phyloP scores from a whole-genome alignment of 2,888 invertebrate species.

The Papilio elwesi region DNA sequence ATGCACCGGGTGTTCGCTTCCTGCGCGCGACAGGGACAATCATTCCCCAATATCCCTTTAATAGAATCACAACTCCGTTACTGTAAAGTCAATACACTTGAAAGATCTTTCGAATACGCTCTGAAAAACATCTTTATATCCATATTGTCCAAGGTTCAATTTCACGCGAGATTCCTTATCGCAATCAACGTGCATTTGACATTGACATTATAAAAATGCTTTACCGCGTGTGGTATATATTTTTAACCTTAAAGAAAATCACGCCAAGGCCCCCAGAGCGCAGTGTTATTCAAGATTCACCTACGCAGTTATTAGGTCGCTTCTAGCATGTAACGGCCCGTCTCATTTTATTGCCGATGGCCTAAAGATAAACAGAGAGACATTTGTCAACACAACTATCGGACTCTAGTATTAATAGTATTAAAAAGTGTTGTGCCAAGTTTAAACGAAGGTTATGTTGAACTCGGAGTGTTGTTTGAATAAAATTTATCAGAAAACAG shows the following conservation, averaged over 20 bases:
- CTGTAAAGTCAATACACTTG: slow-evolving; percentile 19
- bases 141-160: slow-evolving; percentile 23
- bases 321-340: slow-evolving; percentile 48
- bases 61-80: slow-evolving; percentile 45
- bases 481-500: slow-evolving; percentile 45
- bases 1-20: slow-evolving; percentile 46
- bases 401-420: slow-evolving; percentile 23
- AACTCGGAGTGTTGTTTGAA: slow-evolving; percentile 47
- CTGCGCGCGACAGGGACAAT: slow-evolving; percentile 44
- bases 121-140: background rate
- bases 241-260: slow-evolving; percentile 61
- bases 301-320: slow-evolving; percentile 54
- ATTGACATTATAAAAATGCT: slow-evolving; percentile 52
- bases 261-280: slow-evolving; percentile 59
- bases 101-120: background rate
- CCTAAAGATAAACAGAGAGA: slow-evolving; percentile 61
- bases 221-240: slow-evolving; percentile 53
- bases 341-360: slow-evolving; percentile 57
- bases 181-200: slow-evolving; percentile 11
- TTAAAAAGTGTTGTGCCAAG: slow-evolving; percentile 52
- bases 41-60: slow-evolving; percentile 57
- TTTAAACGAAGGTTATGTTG: slow-evolving; percentile 56
- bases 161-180: slow-evolving; percentile 29
- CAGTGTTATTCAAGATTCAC: slow-evolving; percentile 51
- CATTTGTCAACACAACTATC: slow-evolving; percentile 13